A percentile compares a stretch with the other conserved stretches of the same genome.
These are phyloP conservation scores for Trachymyrmex cornetzi DNA, from an alignment of 1,140 invertebrate genomes.

Conservation along the genomic window DNA sequence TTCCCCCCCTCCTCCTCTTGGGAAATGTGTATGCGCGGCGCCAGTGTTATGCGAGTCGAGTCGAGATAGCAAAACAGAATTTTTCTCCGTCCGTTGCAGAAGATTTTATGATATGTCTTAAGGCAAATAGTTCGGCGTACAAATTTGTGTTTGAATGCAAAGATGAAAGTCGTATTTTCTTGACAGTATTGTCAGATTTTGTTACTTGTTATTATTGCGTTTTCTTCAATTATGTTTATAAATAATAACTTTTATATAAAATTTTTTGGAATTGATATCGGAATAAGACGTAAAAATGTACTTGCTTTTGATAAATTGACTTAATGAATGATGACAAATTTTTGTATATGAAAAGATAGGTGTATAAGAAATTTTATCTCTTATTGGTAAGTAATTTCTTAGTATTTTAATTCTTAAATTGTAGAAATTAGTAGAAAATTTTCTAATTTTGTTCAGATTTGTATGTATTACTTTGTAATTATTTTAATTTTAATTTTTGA, in stretches of 20 bases:
- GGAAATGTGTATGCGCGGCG: conserved; percentile 48
- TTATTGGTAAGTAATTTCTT: not conserved
- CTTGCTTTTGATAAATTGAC: not conserved
- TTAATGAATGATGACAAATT: not conserved
- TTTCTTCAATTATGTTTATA: not conserved
- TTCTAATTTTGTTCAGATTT: not conserved
- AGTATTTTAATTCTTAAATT: not conserved
- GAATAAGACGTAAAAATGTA: not conserved
- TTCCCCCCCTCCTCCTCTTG: conserved; percentile 8
- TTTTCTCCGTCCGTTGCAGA: conserved; percentile 57
- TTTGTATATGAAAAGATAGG: not conserved
- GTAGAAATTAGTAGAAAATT: not conserved
- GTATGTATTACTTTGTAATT: not conserved
- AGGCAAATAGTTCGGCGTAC: conserved; percentile 51
- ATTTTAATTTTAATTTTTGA: not conserved
- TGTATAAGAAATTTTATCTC: not conserved
- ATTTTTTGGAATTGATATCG: not conserved
- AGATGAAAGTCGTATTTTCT: conserved; percentile 43
- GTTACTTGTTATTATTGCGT: conserved; percentile 41
- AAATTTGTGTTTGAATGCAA: conserved; percentile 20
- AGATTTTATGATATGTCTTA: conserved; percentile 61
- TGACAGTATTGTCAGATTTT: conserved; percentile 48
- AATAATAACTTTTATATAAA: not conserved
- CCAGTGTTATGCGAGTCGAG: conserved; percentile 52
- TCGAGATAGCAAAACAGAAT: conserved; percentile 32